Evolutionary conservation across 2,888 invertebrate species (phyloP), one percentile per base, ranked within the genome.

Genomic region (Mesorhabditis belari): DNA sequence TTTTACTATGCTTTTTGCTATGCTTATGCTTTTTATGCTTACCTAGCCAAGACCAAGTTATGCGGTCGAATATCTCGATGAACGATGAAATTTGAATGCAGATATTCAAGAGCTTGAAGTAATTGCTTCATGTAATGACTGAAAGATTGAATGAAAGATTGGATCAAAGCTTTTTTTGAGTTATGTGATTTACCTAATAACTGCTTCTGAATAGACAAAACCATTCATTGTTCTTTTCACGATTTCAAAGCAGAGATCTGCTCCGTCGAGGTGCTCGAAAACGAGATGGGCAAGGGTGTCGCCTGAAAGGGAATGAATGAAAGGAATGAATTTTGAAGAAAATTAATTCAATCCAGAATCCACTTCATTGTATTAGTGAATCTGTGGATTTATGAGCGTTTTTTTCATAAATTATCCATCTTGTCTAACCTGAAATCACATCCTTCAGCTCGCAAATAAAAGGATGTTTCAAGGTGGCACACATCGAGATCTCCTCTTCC

Each of bases 41-140:
- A 77, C 77, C 71, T 92, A 49, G 96, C 93, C 63, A 98, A 85
- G 56, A 98, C 86, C 57, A 95, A 91, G 85, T 94, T 95, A 81
- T 96, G 95, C 9, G 96, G 96, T 77, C 95, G 89, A 74, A 98
- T 89, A 84, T 98, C 96, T 67, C 96, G 88, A 83, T 98, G 98
- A 77, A 96, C 89, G 76, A 98, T 94, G 84, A 93, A 91, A 82
- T 93, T 93, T 83, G 92, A 92, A 84, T 98, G 98, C 82, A 96
- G 95, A 85, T 96, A 98, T 77, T 92, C 88, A 58, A 98, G 85
- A 2, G 96, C 95, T 83, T 96, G 95, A 71, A 98, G 85, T 69
- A 98, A 91, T 85, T 98, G 96, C 60, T 93, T 88, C 91, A 96
- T 92, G 86, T 98, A 98, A 85, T 98, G 96, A 83, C 94, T 93